Base-by-base conservation (phyloP, 1,140 invertebrate species). In the Antheraea mylitta region DNA sequence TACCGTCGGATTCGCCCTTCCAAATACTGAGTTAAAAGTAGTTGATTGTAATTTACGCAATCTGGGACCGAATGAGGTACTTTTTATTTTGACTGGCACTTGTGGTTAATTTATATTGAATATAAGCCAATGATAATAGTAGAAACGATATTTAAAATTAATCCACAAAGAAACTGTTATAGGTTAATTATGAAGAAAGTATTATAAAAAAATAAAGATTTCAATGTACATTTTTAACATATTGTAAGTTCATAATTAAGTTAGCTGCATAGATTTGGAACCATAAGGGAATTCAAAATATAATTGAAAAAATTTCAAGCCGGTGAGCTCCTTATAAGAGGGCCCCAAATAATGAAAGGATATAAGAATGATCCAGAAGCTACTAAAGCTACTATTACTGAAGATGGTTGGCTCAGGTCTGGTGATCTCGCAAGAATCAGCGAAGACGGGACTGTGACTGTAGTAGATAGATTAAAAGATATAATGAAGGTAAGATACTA, bases 391-490 rank as follows among this genome's bases (percentile, higher is more conserved):
- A 94, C 92, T 4, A 92, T 97, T 42, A 95, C 95, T 73, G 22
- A 2, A 30, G 22, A 30, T 30, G 4, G 22, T 30, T 30, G 22
- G 22, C 22, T 30, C 4, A 30, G 79, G 86, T 18, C 58, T 19
- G 58, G 10, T 8, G 58, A 59, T 19, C 58, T 59, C 16, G 58
- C n/a, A 16, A 16, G 16, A 16, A 19, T 59, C n/a, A 19, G 19
- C 8, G 58, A 59, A 1, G 89, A 94, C 1, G 93, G 92, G 2
- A 87, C 92, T 61, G 93, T 97, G 64, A 96, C 92, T 71, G 94
- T 98, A 69, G 94, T 95, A 1, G 97, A 97, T 76, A 90, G 97
- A 70, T 75, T 97, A 7, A 98, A 98, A 77, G 97, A 98, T 81
- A 92, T 98, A 6, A 98, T 98, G 68, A 98, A 98, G 93, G 96